A percentile compares a stretch with the other conserved stretches of the same genome.
phyloP scores from a whole-genome alignment of 1,140 invertebrate species.

The Tetragnatha versicolor region DNA sequence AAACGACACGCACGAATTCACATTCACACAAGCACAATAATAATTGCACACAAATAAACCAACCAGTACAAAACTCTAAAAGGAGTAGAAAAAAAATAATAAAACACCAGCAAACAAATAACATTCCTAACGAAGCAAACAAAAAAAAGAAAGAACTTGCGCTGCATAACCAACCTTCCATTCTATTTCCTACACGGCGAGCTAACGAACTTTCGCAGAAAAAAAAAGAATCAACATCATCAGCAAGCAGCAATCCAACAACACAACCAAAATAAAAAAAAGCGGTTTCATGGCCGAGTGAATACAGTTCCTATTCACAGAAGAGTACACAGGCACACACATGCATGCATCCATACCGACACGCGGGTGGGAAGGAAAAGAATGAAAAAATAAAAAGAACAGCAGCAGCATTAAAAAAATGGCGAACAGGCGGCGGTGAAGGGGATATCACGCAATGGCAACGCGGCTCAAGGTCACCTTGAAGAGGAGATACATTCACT shows the following conservation, averaged over 20 bases:
- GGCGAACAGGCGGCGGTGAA: background rate
- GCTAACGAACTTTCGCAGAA: conserved; percentile 55
- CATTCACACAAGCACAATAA: background rate
- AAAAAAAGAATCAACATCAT: conserved; percentile 50
- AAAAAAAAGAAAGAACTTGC: conserved; percentile 13
- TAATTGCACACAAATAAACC: conserved; percentile 12
- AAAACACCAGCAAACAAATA: background rate
- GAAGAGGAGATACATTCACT: conserved; percentile 2
- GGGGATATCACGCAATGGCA: conserved; percentile 48
- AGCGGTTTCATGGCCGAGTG: conserved; percentile 42
- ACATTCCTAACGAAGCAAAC: conserved; percentile 1
- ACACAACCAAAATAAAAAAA: conserved; percentile 14
- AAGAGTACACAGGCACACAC: conserved; percentile 46
- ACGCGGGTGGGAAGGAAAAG: conserved; percentile 7
- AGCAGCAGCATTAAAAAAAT: background rate
- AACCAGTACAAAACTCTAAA: background rate
- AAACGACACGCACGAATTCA: conserved; percentile 14
- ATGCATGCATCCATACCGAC: conserved; percentile 26
- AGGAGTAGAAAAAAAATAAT: background rate
- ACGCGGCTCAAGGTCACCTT: conserved; percentile 51
- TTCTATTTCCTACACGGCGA: conserved; percentile 51
- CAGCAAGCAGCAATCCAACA: conserved; percentile 11
- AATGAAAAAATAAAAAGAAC: conserved; percentile 41
- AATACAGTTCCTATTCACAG: conserved; percentile 55
- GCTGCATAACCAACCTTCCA: conserved; percentile 46